Conservation (phyloP, 2,888 invertebrate species). For the Hoplodrina blanda region DNA sequence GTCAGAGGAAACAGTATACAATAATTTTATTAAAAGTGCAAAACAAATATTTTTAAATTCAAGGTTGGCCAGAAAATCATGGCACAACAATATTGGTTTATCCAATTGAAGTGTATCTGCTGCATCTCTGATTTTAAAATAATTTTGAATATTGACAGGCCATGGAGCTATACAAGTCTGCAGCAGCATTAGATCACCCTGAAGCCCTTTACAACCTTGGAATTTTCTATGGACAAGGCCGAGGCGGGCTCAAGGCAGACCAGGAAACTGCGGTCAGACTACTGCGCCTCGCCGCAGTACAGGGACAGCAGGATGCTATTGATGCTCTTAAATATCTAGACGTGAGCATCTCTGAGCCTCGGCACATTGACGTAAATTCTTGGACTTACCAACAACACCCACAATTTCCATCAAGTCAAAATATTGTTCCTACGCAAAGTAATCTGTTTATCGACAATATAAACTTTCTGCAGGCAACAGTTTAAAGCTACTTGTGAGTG, state of each 20-base stretch:
- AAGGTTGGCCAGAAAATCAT: no score
- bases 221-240: conserved; percentile 92
- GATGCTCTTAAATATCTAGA: conserved; percentile 85
- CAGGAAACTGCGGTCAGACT: conserved; percentile 86
- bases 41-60: not conserved
- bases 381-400: conserved; percentile 71
- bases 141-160: conserved; percentile 85
- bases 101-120: not conserved
- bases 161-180: conserved; percentile 91
- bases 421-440: conserved; percentile 77
- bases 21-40: conserved; percentile 3
- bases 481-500: conserved; percentile 71
- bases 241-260: conserved; percentile 90
- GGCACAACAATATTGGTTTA: not conserved
- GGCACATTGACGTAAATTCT: conserved; percentile 60
- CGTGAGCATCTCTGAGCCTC: conserved; percentile 69
- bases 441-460: conserved; percentile 82
- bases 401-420: conserved; percentile 68
- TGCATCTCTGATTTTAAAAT: not conserved
- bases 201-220: conserved; percentile 93
- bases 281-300: conserved; percentile 90
- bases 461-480: conserved; percentile 69
- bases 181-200: conserved; percentile 92
- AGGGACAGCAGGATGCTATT: conserved; percentile 91
- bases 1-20: conserved; percentile 9